These are phyloP conservation scores for Crocidura indochinensis DNA, from an alignment of 2,797 vertebrate species.

Conservation along the genomic window DNA sequence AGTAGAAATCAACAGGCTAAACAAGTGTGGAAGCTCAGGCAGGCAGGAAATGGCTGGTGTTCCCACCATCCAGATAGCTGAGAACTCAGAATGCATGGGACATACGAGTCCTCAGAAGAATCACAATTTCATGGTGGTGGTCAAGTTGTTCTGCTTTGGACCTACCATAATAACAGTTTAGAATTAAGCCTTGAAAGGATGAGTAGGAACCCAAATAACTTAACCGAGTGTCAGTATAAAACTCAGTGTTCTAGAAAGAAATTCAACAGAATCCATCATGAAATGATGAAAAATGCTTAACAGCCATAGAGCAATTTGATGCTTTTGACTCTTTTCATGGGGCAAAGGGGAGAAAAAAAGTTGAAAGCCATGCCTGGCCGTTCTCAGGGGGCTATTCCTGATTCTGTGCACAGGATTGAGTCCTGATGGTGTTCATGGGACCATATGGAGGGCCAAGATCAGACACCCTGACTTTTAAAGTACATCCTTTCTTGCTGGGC, in stretches of 20 bases:
- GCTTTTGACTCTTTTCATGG: neutral
- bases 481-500: neutral
- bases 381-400: too few species aligned
- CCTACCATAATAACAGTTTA: neutral
- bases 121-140: neutral
- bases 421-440: too few species aligned
- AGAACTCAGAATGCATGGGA: neutral
- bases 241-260: neutral
- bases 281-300: neutral
- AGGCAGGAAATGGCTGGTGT: neutral
- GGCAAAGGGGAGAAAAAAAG: too few species aligned
- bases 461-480: neutral
- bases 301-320: neutral
- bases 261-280: conserved; percentile 22
- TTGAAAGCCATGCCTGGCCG: too few species aligned
- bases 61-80: neutral
- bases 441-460: too few species aligned
- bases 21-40: neutral
- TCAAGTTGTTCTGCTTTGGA: conserved; percentile 5
- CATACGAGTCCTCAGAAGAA: neutral
- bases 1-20: neutral
- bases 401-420: too few species aligned
- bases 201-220: conserved; percentile 16
- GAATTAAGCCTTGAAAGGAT: neutral
- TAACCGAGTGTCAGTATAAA: conserved; percentile 14